Evolutionary conservation across 2,113 vertebrate species (phyloP).

Genomic region (Edolisoma coerulescens): DNA sequence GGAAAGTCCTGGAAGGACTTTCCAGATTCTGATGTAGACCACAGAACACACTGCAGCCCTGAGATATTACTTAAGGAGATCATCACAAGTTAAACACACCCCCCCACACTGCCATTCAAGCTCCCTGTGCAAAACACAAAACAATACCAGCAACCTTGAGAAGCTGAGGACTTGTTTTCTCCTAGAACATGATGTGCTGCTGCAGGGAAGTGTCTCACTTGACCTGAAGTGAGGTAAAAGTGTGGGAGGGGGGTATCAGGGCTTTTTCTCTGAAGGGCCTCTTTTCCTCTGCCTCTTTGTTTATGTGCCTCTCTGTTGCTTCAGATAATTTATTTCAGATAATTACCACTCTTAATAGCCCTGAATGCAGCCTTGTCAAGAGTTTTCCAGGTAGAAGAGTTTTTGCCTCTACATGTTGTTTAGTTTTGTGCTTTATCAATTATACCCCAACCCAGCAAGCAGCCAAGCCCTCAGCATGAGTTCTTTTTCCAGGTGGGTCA

Average conservation of each 20-base stretch:
- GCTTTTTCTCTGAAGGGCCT: neutral
- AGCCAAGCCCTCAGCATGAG: neutral
- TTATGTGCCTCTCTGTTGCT: neutral
- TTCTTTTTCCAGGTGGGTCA: neutral
- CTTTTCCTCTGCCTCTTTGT: neutral
- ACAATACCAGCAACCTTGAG: neutral
- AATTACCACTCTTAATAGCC: neutral
- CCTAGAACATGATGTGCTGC: neutral
- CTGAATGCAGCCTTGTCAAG: neutral
- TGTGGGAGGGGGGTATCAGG: neutral
- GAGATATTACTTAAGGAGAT: neutral
- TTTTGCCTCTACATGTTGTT: neutral
- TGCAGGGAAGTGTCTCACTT: constrained; percentile 1
- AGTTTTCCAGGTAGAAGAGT: neutral
- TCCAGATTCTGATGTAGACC: neutral
- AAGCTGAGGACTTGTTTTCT: constrained; percentile 13
- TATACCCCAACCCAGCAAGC: neutral
- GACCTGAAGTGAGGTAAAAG: neutral
- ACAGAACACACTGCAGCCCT: neutral
- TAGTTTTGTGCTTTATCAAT: neutral
- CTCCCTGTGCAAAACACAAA: neutral
- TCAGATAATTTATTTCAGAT: neutral
- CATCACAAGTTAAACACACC: neutral
- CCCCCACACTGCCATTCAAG: neutral
- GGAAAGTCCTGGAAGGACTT: neutral